A percentile compares a stretch with the other conserved stretches of the same genome.
phyloP scores from a whole-genome alignment of 2,113 vertebrate genomes.

The Chunga burmeisteri region DNA sequence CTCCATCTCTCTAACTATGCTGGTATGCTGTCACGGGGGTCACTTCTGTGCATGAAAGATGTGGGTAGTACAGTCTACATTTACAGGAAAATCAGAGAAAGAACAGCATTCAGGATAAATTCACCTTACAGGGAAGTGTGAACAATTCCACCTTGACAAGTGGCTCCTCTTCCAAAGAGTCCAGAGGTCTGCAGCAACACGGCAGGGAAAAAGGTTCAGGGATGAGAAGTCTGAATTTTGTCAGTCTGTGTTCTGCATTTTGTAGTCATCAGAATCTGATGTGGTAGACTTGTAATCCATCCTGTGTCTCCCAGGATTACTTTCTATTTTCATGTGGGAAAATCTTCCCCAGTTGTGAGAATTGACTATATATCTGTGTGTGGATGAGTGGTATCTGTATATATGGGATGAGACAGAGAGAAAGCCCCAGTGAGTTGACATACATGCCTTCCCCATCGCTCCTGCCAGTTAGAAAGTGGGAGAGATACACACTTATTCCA shows the following conservation, averaged over 20 bases:
- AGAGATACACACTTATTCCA: background rate
- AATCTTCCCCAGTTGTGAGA: background rate
- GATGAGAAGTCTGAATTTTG: background rate
- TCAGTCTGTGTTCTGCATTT: background rate
- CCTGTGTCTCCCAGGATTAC: background rate
- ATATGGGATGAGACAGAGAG: background rate
- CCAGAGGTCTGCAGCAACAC: background rate
- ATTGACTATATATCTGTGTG: fast-evolving
- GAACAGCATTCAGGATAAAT: background rate
- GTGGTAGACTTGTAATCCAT: background rate
- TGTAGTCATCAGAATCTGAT: background rate
- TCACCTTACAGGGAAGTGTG: background rate
- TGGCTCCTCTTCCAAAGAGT: background rate
- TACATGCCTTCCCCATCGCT: background rate
- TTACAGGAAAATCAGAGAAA: background rate
- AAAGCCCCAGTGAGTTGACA: background rate
- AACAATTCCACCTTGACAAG: background rate
- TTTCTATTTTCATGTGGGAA: background rate
- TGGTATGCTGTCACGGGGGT: background rate
- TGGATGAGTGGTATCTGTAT: background rate
- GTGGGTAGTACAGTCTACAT: background rate
- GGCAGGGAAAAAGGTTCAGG: background rate
- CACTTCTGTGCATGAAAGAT: background rate
- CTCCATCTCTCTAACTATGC: background rate
- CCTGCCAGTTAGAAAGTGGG: background rate